These are phyloP conservation scores for Thumatha senex DNA, from an alignment of 2,888 invertebrate species.

Conservation along the genomic window DNA sequence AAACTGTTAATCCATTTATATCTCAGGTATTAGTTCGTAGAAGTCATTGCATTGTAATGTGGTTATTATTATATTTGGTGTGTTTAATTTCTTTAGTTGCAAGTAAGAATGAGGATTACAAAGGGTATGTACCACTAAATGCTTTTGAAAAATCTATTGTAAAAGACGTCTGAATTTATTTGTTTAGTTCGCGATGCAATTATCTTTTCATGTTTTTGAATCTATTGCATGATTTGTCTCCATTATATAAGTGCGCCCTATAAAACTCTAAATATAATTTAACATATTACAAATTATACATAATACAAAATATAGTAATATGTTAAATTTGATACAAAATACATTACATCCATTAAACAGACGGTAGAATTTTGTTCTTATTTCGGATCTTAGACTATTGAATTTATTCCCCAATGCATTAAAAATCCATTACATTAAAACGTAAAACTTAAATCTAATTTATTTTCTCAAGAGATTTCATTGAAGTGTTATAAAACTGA, in stretches of 20 bases:
- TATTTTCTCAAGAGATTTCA: neutral
- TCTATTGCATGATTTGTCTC: too few relatives aligned
- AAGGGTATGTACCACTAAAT: constrained; percentile 41
- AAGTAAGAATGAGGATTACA: constrained; percentile 54
- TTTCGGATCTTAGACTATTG: too few relatives aligned
- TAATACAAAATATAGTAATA: too few relatives aligned
- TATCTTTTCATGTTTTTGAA: too few relatives aligned
- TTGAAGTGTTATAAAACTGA: neutral
- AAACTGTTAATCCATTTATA: constrained; percentile 8
- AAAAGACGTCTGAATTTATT: too few relatives aligned
- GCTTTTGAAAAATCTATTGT: neutral
- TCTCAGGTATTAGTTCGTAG: neutral
- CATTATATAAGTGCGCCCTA: too few relatives aligned
- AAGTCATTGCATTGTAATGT: constrained; percentile 22
- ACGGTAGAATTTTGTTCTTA: too few relatives aligned
- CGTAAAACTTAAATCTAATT: neutral
- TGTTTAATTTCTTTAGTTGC: constrained; percentile 30
- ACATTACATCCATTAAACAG: too few relatives aligned
- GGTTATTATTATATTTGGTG: constrained; percentile 20
- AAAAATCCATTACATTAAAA: neutral
- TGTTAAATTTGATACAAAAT: too few relatives aligned
- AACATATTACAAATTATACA: too few relatives aligned
- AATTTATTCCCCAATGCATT: neutral
- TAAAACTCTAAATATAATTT: too few relatives aligned
- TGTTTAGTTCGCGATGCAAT: too few relatives aligned